Evolutionary conservation across 2,797 vertebrate species (phyloP).

Genomic region (Thunnus albacares): DNA sequence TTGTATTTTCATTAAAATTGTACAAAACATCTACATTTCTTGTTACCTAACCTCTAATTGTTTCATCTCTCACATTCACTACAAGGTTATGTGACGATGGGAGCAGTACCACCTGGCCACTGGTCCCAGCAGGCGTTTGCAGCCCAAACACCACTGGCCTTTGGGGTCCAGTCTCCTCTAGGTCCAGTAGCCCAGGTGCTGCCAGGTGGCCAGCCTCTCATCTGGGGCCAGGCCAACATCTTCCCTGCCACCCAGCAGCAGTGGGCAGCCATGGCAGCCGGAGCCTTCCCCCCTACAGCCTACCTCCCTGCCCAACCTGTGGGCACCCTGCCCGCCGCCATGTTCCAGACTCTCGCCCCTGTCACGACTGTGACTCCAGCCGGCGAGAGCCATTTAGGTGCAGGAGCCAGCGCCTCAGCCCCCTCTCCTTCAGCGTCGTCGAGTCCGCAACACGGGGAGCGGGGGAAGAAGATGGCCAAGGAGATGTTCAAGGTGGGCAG

Average conservation of each 20-base stretch:
- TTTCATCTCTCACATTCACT: neutral
- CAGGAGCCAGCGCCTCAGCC: conserved; percentile 73
- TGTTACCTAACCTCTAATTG: neutral
- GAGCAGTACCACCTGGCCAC: conserved; percentile 95
- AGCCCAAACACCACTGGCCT: conserved; percentile 93
- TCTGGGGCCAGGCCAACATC: conserved; percentile 96
- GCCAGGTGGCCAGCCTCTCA: conserved; percentile 95
- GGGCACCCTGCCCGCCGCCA: conserved; percentile 95
- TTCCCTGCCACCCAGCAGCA: conserved; percentile 97
- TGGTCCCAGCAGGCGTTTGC: conserved; percentile 97
- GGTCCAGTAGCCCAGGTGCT: conserved; percentile 95
- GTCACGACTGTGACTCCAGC: conserved; percentile 89
- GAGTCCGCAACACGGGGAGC: conserved; percentile 94
- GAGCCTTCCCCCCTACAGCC: conserved; percentile 96
- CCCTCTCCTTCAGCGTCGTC: conserved; percentile 87
- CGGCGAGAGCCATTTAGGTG: conserved; percentile 83
- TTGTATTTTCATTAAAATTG: neutral
- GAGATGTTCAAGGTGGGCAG: conserved; percentile 83
- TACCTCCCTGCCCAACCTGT: conserved; percentile 98
- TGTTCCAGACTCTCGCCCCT: conserved; percentile 96
- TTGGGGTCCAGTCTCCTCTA: conserved; percentile 93
- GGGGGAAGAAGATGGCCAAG: conserved; percentile 92
- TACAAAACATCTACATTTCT: neutral
- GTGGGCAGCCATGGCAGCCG: conserved; percentile 96
- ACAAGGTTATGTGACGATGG: conserved; percentile 99